Evolutionary conservation across 2,888 invertebrate species (phyloP).

Genomic region (Busseola fusca): DNA sequence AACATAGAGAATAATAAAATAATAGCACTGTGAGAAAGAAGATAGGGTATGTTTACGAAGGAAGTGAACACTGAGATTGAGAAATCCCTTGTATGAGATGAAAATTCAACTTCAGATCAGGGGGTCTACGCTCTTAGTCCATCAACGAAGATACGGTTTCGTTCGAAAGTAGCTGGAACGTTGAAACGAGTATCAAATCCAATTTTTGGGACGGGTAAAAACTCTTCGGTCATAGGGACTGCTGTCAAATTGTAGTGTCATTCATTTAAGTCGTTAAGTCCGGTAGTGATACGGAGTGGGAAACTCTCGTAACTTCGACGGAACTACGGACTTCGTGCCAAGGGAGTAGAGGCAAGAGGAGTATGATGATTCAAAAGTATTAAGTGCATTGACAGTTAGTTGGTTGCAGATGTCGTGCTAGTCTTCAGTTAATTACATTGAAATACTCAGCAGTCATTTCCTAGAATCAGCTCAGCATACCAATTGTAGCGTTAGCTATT

Average conservation of each 20-base stretch:
- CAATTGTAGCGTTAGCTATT: conserved; percentile 48
- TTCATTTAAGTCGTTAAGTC: background rate
- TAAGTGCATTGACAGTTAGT: background rate
- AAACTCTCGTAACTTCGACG: background rate
- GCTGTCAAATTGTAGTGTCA: background rate
- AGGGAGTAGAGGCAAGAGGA: background rate
- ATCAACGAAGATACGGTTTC: background rate
- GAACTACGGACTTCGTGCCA: background rate
- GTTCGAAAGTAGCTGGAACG: background rate
- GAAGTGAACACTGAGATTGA: background rate
- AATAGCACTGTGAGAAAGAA: background rate
- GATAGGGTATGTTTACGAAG: background rate
- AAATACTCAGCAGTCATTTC: conserved; percentile 37
- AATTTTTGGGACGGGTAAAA: background rate
- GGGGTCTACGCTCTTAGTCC: background rate
- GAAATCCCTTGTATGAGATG: background rate
- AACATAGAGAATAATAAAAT: background rate
- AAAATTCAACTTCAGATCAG: background rate
- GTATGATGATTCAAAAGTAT: background rate
- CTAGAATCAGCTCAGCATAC: conserved; percentile 53
- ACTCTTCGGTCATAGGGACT: background rate
- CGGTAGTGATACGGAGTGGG: background rate
- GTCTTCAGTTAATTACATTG: conserved; percentile 23
- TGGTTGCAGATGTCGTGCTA: conserved; percentile 15
- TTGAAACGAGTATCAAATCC: background rate